Evolutionary conservation across 2,113 vertebrate species (phyloP).

Genomic region (Apus apus): DNA sequence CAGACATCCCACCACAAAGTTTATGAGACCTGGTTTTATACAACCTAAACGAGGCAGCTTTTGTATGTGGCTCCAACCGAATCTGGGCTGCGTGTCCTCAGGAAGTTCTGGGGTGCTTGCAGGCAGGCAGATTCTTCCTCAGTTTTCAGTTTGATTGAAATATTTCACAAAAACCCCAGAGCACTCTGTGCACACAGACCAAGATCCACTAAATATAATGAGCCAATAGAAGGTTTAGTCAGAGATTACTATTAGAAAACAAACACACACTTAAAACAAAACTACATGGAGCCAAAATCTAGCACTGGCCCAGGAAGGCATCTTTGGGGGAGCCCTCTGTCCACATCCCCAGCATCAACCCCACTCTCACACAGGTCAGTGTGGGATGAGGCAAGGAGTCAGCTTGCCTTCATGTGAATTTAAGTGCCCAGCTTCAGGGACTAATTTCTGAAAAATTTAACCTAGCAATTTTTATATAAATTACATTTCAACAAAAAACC

Average conservation of each 20-base stretch:
- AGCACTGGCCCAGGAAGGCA: fast-evolving
- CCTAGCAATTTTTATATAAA: background rate
- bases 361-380: background rate
- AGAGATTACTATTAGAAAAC: background rate
- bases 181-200: background rate
- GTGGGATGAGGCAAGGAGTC: fast-evolving
- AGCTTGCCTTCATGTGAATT: background rate
- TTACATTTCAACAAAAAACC: background rate
- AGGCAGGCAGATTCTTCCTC: background rate
- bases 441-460: background rate
- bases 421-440: background rate
- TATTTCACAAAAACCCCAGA: background rate
- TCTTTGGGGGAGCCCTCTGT: background rate
- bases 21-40: background rate
- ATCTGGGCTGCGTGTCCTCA: background rate
- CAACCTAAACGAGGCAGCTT: background rate
- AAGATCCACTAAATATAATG: background rate
- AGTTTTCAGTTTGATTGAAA: background rate
- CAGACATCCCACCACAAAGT: background rate
- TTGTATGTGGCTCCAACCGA: background rate
- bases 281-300: background rate
- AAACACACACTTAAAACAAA: background rate
- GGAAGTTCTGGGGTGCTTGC: background rate
- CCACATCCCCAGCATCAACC: background rate
- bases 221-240: background rate